Percentiles rank a stretch among this genome's conserved stretches.
These are phyloP conservation scores for Bemisia tabaci DNA, from an alignment of 1,140 invertebrate species.

Conservation along the genomic window DNA sequence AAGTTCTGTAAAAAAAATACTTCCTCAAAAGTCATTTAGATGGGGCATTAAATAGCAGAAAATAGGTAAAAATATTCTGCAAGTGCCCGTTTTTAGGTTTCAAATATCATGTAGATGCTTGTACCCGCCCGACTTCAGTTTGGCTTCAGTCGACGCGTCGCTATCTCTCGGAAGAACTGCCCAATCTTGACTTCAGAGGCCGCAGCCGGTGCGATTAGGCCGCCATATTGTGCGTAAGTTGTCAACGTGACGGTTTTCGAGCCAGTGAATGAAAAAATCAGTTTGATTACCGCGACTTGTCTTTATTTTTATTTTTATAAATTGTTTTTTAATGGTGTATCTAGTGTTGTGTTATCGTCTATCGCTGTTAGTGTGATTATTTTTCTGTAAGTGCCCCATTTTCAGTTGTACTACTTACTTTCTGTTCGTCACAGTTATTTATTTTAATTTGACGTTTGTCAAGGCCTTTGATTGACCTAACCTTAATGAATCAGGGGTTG, in stretches of 20 bases:
- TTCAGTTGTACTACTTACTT: background rate
- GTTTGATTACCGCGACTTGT: background rate
- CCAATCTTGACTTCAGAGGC: background rate
- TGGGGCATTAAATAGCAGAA: too few species aligned
- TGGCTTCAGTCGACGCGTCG: too few species aligned
- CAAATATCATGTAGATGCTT: too few species aligned
- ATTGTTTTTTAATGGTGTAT: background rate
- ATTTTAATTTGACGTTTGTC: background rate
- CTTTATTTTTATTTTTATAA: slow-evolving; percentile 1
- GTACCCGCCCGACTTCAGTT: too few species aligned
- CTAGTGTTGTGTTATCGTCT: background rate
- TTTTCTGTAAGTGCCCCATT: background rate
- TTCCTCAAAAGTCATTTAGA: too few species aligned
- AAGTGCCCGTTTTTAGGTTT: too few species aligned
- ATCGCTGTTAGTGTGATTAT: background rate
- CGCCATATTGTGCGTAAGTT: background rate
- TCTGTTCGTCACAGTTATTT: background rate
- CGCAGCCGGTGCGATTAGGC: background rate
- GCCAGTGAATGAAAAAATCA: background rate
- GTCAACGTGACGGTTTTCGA: background rate
- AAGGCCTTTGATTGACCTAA: background rate
- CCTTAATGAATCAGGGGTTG: background rate
- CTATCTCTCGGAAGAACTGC: too few species aligned
- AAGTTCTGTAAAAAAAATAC: too few species aligned
- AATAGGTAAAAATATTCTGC: too few species aligned